Percentiles rank a stretch among this genome's conserved stretches.
These are phyloP conservation scores for Cepphus grylle DNA, from an alignment of 2,113 vertebrate genomes.

Conservation along the genomic window DNA sequence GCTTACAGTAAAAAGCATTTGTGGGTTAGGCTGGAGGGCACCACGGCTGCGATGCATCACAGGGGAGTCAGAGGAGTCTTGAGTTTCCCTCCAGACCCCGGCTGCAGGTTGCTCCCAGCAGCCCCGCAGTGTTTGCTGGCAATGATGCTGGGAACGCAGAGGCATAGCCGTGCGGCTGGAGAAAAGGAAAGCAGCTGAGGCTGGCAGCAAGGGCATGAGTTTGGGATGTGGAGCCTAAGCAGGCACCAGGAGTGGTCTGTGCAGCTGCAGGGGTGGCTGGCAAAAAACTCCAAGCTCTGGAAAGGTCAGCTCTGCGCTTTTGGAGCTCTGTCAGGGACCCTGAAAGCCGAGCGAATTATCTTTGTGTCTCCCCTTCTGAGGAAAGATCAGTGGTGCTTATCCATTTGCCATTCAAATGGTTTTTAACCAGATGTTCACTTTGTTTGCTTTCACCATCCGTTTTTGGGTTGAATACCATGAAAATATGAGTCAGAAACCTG, in stretches of 20 bases:
- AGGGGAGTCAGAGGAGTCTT: neutral
- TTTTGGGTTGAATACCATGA: neutral
- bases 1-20: neutral
- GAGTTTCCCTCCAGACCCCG: neutral
- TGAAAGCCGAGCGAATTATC: neutral
- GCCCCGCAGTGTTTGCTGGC: neutral
- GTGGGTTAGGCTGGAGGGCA: neutral
- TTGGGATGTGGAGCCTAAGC: neutral
- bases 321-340: neutral
- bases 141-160: rapidly evolving
- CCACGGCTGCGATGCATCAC: neutral
- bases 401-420: neutral
- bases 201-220: neutral
- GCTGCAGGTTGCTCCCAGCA: neutral
- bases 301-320: neutral
- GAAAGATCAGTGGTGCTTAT: neutral
- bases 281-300: neutral
- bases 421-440: neutral
- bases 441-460: neutral
- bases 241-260: neutral
- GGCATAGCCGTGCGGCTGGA: neutral
- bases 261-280: neutral
- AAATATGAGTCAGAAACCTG: neutral
- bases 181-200: neutral
- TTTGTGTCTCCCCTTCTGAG: neutral